A percentile compares a stretch with the other conserved stretches of the same genome.
Evolutionary conservation across 2,888 invertebrate species (phyloP).

Genomic region (Lasioglossum oenotherae): DNA sequence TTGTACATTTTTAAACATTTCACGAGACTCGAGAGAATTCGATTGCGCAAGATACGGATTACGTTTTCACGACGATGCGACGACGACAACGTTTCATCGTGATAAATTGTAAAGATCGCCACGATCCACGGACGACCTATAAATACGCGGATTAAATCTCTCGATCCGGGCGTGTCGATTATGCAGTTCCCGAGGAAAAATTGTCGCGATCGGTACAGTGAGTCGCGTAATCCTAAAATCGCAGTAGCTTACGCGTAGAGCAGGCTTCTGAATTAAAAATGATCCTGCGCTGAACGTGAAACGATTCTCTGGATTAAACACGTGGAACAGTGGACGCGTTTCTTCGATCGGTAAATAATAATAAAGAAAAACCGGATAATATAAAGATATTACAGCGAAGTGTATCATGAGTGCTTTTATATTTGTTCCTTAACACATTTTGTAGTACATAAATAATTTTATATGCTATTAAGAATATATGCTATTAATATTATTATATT

Average conservation of each 20-base stretch:
- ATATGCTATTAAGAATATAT: too few species aligned
- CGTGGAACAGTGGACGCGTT: neutral
- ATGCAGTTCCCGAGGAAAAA: neutral
- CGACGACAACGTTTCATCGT: neutral
- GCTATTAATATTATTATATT: too few species aligned
- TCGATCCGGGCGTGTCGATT: neutral
- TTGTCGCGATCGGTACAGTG: neutral
- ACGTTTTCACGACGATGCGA: neutral
- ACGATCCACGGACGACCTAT: neutral
- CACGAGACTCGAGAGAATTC: neutral
- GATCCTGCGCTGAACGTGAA: neutral
- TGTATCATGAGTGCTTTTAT: neutral
- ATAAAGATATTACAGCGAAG: neutral
- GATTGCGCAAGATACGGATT: neutral
- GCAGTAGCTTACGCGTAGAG: neutral
- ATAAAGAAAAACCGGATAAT: neutral
- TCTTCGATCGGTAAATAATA: neutral
- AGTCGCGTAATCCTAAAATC: neutral
- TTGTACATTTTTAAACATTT: neutral
- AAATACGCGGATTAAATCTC: neutral
- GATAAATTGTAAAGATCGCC: neutral
- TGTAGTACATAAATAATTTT: neutral
- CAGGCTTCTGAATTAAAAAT: neutral
- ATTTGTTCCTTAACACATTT: neutral
- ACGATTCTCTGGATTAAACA: neutral